Percentiles rank a stretch among this genome's conserved stretches.
These are phyloP conservation scores for Galaxias olidus DNA, from an alignment of 2,797 vertebrate species.

Conservation along the genomic window DNA sequence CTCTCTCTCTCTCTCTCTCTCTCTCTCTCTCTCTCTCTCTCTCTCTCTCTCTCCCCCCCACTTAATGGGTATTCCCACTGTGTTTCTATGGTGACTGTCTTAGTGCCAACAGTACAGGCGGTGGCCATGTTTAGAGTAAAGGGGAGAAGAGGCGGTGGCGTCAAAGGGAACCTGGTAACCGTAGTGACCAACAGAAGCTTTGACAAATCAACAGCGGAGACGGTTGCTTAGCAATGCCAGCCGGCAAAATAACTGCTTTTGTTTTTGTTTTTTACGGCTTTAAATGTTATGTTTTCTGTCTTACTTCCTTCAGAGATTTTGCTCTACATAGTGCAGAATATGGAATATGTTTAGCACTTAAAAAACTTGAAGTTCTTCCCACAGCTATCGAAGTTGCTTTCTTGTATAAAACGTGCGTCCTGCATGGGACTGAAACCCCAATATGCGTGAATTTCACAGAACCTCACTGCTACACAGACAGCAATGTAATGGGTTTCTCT, in stretches of 20 bases:
- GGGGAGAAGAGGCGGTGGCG: constrained; percentile 20
- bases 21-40: constrained; percentile 44
- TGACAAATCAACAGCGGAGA: constrained; percentile 66
- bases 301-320: constrained; percentile 44
- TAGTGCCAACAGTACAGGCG: constrained; percentile 11
- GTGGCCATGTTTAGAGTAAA: constrained; percentile 34
- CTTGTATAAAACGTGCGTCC: constrained; percentile 40
- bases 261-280: constrained; percentile 49
- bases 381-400: constrained; percentile 37
- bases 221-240: constrained; percentile 35
- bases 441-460: constrained; percentile 12
- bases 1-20: constrained; percentile 23
- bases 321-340: constrained; percentile 49
- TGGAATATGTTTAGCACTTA: constrained; percentile 55
- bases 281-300: constrained; percentile 51
- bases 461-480: constrained; percentile 32
- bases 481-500: constrained; percentile 41
- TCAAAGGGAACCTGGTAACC: constrained; percentile 61
- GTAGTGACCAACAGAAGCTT: constrained; percentile 62
- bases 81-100: constrained; percentile 48
- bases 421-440: constrained; percentile 28
- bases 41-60: constrained; percentile 21
- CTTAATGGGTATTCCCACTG: constrained; percentile 8
- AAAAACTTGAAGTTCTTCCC: constrained; percentile 37
- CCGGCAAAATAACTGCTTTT: constrained; percentile 1